Conservation (phyloP, 2,113 vertebrate genomes). For the Podilymbus podiceps region DNA sequence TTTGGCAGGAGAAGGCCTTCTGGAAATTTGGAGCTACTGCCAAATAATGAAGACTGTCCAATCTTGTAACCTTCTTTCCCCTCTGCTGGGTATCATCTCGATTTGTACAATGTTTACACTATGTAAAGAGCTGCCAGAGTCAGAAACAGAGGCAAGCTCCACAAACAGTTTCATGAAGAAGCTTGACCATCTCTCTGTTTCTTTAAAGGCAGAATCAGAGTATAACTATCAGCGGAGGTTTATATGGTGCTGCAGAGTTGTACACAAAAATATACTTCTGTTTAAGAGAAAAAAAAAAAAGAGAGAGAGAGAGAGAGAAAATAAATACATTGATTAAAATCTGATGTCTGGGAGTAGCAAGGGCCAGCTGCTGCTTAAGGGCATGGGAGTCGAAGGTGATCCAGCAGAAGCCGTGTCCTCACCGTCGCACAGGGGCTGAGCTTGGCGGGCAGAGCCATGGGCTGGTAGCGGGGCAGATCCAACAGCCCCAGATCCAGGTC, state of each 20-base stretch:
- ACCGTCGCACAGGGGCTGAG: background rate
- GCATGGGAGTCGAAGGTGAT: background rate
- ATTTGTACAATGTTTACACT: background rate
- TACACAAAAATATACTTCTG: background rate
- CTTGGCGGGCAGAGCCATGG: fast-evolving
- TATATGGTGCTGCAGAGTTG: background rate
- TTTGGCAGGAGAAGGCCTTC: background rate
- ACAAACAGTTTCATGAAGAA: background rate
- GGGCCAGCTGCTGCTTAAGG: background rate
- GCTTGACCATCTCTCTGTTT: background rate
- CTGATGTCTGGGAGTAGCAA: background rate
- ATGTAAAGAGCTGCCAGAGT: background rate
- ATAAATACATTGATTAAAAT: background rate
- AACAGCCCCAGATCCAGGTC: background rate
- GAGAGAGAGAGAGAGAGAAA: background rate
- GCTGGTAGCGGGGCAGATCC: background rate
- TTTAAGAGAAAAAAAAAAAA: background rate
- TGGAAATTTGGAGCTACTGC: background rate
- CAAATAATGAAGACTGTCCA: background rate
- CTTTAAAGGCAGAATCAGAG: background rate
- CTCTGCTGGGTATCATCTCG: background rate
- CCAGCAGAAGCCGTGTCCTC: background rate
- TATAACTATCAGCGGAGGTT: background rate
- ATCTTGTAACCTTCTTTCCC: background rate
- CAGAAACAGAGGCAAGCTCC: background rate